phyloP scores from a whole-genome alignment of 1,140 invertebrate species.

The Dendrolimus kikuchii region DNA sequence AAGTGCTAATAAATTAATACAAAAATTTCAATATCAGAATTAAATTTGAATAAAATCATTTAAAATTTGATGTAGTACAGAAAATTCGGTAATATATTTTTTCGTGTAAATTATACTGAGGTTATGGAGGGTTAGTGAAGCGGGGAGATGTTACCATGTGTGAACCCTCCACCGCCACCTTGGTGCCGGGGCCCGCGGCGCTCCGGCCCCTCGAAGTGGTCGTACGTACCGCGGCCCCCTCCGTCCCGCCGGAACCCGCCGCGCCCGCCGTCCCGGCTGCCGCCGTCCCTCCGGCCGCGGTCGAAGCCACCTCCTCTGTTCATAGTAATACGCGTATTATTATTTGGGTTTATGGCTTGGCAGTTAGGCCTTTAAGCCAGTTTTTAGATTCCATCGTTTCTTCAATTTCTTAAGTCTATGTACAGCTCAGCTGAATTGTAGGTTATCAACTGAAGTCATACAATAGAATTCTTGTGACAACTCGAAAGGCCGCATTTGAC shows the following conservation, averaged over 20 bases:
- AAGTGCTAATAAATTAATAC: too few species aligned
- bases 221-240: conserved; percentile 56
- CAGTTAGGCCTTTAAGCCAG: too few species aligned
- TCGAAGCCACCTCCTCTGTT: conserved; percentile 58
- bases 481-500: too few species aligned
- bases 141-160: conserved; percentile 51
- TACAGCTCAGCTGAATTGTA: neutral
- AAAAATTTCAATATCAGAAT: too few species aligned
- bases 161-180: conserved; percentile 49
- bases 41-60: too few species aligned
- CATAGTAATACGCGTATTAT: neutral
- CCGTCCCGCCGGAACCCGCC: conserved; percentile 47
- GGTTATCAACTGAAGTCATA: too few species aligned
- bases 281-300: conserved; percentile 55
- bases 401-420: neutral
- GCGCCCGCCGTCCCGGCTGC: conserved; percentile 46
- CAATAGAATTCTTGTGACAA: too few species aligned
- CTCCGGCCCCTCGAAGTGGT: conserved; percentile 49
- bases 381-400: too few species aligned
- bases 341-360: too few species aligned
- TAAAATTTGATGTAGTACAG: too few species aligned
- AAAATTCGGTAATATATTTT: too few species aligned
- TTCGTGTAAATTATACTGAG: neutral
- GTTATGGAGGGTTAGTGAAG: conserved; percentile 9
- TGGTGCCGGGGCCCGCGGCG: conserved; percentile 48